Conservation (phyloP, 1,140 invertebrate genomes). For the Caerostris extrusa region DNA sequence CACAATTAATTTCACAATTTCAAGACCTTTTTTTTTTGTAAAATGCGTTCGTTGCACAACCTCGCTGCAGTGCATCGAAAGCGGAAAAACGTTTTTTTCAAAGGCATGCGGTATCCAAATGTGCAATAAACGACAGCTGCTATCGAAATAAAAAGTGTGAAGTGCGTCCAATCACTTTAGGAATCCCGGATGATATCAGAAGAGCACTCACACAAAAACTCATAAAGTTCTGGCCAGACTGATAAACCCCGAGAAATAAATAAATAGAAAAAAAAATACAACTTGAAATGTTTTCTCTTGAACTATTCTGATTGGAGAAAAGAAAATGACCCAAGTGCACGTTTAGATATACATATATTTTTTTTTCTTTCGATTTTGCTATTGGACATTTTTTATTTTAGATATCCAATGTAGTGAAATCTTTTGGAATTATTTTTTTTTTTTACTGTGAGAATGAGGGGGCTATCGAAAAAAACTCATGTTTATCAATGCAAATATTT, state of each 20-base stretch:
- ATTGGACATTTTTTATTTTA: no score
- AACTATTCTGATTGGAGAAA: not conserved
- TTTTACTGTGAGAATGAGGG: no score
- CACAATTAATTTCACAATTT: not conserved
- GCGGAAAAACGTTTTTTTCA: not conserved
- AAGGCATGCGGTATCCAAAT: conserved; percentile 21
- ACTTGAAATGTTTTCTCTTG: not conserved
- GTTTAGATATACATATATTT: no score
- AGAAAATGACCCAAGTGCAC: not conserved
- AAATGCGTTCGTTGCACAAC: not conserved
- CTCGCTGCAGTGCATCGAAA: not conserved
- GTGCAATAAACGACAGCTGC: conserved; percentile 44
- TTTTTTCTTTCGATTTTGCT: no score
- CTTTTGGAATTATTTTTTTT: no score
- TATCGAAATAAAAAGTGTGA: conserved; percentile 57
- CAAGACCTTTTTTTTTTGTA: not conserved
- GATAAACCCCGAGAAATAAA: conserved; percentile 48
- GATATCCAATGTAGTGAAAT: no score
- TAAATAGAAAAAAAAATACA: not conserved
- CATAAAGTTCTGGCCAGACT: conserved; percentile 26
- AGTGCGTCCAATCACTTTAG: conserved; percentile 50
- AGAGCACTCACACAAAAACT: conserved; percentile 29
- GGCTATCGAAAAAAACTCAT: no score
- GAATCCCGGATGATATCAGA: conserved; percentile 42
- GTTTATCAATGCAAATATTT: no score